Evolutionary conservation across 2,888 invertebrate genomes (phyloP).

Genomic region (Polydesmus complanatus): DNA sequence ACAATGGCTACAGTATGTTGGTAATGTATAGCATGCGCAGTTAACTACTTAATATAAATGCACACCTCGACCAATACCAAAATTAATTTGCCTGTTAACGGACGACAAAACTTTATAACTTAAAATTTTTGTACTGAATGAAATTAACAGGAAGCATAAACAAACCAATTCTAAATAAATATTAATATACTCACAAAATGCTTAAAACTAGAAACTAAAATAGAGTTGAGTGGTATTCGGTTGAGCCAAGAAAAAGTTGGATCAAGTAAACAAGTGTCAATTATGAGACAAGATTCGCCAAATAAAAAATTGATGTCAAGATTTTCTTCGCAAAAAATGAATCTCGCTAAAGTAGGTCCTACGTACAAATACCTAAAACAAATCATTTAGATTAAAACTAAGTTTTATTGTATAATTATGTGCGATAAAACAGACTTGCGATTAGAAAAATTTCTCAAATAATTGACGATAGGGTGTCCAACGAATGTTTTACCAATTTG

Average conservation of each 20-base stretch:
- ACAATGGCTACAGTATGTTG: neutral
- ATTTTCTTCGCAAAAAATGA: neutral
- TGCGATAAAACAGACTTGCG: neutral
- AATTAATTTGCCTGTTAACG: neutral
- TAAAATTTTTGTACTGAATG: neutral
- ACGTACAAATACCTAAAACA: neutral
- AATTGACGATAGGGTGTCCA: neutral
- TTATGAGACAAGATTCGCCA: neutral
- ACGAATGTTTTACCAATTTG: neutral
- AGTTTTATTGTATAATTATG: neutral
- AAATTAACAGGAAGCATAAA: neutral
- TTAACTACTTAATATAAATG: neutral
- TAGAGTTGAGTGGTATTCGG: neutral
- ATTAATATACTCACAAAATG: neutral
- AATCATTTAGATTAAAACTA: neutral
- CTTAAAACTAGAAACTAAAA: neutral
- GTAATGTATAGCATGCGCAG: neutral
- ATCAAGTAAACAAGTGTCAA: neutral
- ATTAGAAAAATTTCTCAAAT: neutral
- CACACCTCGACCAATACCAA: neutral
- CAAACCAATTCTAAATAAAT: neutral
- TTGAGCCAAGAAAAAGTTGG: neutral
- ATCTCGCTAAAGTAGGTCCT: neutral
- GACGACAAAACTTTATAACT: neutral
- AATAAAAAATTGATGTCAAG: neutral